A percentile compares a stretch with the other conserved stretches of the same genome.
These are phyloP conservation scores for Coelopa pilipes DNA, from an alignment of 2,888 invertebrate species.

Conservation along the genomic window DNA sequence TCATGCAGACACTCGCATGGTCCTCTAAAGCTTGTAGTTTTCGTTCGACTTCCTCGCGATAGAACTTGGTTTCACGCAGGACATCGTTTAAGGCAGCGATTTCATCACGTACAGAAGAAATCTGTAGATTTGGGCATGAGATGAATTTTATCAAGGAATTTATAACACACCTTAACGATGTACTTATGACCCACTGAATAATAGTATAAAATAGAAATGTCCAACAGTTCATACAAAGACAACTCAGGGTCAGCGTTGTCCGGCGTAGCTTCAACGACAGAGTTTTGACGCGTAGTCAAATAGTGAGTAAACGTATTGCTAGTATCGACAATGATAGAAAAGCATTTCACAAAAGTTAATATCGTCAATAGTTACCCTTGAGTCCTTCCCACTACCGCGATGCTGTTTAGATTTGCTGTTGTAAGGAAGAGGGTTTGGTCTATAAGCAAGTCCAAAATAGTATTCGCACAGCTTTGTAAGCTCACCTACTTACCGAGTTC, in stretches of 20 bases:
- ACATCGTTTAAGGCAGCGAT: constrained; percentile 64
- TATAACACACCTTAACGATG: constrained; percentile 58
- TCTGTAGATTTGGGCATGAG: constrained; percentile 44
- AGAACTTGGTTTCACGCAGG: constrained; percentile 62
- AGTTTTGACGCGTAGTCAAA: constrained; percentile 50
- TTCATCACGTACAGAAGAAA: constrained; percentile 64
- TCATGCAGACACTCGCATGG: constrained; percentile 58
- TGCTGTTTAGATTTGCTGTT: constrained; percentile 59
- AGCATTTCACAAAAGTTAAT: not conserved
- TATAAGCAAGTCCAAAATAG: constrained; percentile 38
- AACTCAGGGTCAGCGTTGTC: constrained; percentile 55
- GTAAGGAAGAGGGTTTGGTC: constrained; percentile 60
- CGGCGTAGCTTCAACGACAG: constrained; percentile 47
- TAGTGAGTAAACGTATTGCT: constrained; percentile 56
- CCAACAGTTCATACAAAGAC: constrained; percentile 62
- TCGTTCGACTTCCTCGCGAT: constrained; percentile 61
- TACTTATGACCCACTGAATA: constrained; percentile 66
- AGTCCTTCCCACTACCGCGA: constrained; percentile 57
- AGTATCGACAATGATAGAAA: constrained; percentile 12
- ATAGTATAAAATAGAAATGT: constrained; percentile 63
- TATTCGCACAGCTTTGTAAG: not conserved
- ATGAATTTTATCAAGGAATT: not conserved
- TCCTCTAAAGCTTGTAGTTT: constrained; percentile 58
- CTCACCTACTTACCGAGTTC: constrained; percentile 54
- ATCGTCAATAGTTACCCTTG: constrained; percentile 50